Evolutionary conservation across 2,113 vertebrate species (phyloP).

Genomic region (Mormoops blainvillei): DNA sequence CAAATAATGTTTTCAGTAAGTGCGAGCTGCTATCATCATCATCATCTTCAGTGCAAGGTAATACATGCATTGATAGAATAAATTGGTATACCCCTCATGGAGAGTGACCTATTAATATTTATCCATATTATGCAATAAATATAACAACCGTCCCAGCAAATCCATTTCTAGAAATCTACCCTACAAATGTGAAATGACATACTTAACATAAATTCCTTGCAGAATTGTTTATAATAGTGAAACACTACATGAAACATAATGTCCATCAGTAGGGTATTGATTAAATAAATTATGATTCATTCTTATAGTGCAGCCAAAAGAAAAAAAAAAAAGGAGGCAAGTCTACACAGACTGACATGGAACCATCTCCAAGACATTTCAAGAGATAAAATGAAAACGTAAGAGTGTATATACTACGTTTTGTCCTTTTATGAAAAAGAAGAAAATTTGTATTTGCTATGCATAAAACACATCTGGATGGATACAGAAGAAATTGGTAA

Average conservation of each 20-base stretch:
- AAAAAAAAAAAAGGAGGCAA: not conserved
- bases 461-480: conserved; percentile 4
- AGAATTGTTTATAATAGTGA: not conserved
- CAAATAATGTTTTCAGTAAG: not conserved
- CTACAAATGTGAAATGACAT: not conserved
- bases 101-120: not conserved
- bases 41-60: not conserved
- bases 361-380: not conserved
- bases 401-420: not conserved
- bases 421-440: not conserved
- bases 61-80: not conserved
- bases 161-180: not conserved
- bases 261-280: not conserved
- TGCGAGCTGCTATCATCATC: too few relatives aligned
- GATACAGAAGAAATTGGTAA: not conserved
- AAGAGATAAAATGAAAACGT: not conserved
- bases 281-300: not conserved
- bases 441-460: not conserved
- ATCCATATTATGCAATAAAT: not conserved
- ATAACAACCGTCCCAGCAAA: not conserved
- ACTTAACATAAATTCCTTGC: not conserved
- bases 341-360: not conserved
- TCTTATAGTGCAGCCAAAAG: not conserved
- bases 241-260: not conserved
- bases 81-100: not conserved